Evolutionary conservation across 92 coral and sea anemone species (phyloP), one percentile per base, ranked within the genome.

Genomic region (Siderastrea radians): DNA sequence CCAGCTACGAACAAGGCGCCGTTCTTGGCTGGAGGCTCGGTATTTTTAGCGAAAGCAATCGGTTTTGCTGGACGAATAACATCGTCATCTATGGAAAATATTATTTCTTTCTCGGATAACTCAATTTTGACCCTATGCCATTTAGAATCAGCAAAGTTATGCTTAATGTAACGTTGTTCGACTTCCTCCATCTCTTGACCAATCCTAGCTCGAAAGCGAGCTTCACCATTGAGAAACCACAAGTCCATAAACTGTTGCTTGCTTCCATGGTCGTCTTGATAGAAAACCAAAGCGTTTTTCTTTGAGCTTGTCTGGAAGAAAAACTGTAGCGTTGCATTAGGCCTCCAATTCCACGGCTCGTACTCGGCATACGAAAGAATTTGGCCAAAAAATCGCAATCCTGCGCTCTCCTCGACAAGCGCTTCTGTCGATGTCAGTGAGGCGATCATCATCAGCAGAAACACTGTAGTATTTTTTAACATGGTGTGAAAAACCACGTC

Each of bases 71-170:
- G 69, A 54, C 55, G 19, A 52, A 55, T 6, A 3, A 0, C 7
- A 19, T 45, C 80, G 19, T 74, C 65, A 9, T 83, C 53, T 11
- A 83, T 74, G 45, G 80, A 83, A 74, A 83, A 74, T 7, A 15
- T 5, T n/a, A 83, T 74, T 19, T 72, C 63, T 19, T 61, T 51
- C 80, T 17, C 72, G 60, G 71, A 10, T 52, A 61, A 0, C 80
- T 80, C 79, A 38, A 92, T 84, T 38, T 50, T 88, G 49, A 92
- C 82, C 47, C 71, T 72, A 57, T 92, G 93, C 95, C 95, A 92
- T 58, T 76, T 57, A 1, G 81, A 75, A 38, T 92, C 95, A 7
- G 88, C 79, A 46, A 92, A 92, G 73, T 61, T 71, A 3, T 78
- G 88, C 13, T 76, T 53, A 47, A 92, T 73, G 7, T 50, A 2